Evolutionary conservation across 2,888 invertebrate genomes (phyloP).

Genomic region (Camptogramma bilineatum): DNA sequence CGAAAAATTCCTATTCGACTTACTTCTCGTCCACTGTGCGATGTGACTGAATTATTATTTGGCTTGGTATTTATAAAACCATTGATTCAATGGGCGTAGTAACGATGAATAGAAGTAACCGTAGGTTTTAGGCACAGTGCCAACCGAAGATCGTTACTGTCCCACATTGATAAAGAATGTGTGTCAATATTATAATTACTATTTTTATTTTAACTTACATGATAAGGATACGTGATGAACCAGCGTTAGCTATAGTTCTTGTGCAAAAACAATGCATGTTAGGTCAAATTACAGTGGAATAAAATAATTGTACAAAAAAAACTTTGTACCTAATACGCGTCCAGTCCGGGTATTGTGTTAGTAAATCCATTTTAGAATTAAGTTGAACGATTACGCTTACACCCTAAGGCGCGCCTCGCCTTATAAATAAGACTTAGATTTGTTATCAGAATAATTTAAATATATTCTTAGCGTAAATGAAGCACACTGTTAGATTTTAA

Average conservation of each 20-base stretch:
- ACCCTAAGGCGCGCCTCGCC: conserved; percentile 69
- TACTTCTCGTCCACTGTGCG: conserved; percentile 13
- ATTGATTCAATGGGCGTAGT: conserved; percentile 23
- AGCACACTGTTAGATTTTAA: conserved; percentile 66
- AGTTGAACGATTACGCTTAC: conserved; percentile 83
- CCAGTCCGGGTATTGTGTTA: conserved; percentile 60
- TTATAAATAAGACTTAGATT: conserved; percentile 80
- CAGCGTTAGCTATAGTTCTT: conserved; percentile 15
- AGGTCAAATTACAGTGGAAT: conserved; percentile 22
- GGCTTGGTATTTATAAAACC: conserved; percentile 26
- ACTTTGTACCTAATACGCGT: conserved; percentile 34
- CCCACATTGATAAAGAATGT: conserved; percentile 35
- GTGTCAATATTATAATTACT: conserved; percentile 33
- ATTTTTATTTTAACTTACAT: conserved; percentile 24
- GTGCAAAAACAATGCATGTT: conserved; percentile 13
- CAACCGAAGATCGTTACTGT: conserved; percentile 32
- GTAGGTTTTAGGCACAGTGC: conserved; percentile 25
- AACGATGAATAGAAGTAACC: conserved; percentile 22
- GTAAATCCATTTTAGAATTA: conserved; percentile 67
- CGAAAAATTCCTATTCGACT: conserved; percentile 7
- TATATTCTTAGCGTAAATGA: conserved; percentile 57
- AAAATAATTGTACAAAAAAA: conserved; percentile 30
- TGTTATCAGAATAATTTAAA: conserved; percentile 76
- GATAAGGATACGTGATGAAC: conserved; percentile 22
- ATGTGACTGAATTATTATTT: conserved; percentile 27